Base-by-base conservation (phyloP, 2,113 vertebrate species). In the Tetraodon nigroviridis region DNA sequence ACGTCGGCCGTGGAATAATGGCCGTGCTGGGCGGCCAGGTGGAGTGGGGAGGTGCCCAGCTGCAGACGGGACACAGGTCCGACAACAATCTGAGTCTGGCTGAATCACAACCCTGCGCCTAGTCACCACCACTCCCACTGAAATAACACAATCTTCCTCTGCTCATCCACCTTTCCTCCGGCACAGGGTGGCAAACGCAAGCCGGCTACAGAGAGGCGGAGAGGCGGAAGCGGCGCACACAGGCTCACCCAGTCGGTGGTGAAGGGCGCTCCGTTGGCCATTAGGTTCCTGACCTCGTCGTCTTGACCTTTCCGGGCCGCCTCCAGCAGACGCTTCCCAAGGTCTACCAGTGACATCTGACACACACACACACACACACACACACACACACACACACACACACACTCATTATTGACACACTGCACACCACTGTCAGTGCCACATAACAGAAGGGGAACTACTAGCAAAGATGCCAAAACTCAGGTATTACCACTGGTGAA, bases 1-100 rank as follows among this genome's bases (percentile, higher is more conserved):
- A 97, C 94, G 44, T 97, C 94, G 0, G 95, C 94, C 0, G 94
- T 97, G 7, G 94, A 95, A 56, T 92, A 95, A 76, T 97, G 94
- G 1, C 95, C 95, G 0, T 92, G 84, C 81, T 94, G 95, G 42
- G 95, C 95, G 0, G 95, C 95, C 3, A 98, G 90, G 69, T 98
- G 95, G 17, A 98, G 91, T 0, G 94, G 94, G 0, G 95, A 98
- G 0, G 92, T 97, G 22, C 95, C 95, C 40, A 97, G 79, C 95
- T 98, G 78, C 10, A 46, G 40, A 5, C 44, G 6, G 44, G 6
- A 56, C n/a, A 15, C 6, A 20, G 13, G 6, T 19, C 24, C 17
- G 2, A 55, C 18, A 59, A 17, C 24, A 27, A 27, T 6, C 24
- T 27, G 24, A 27, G 4, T 27, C 24, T 24, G 24, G 24, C 24